These are phyloP conservation scores for Acrobasis repandana DNA, from an alignment of 2,888 invertebrate genomes.

Conservation along the genomic window DNA sequence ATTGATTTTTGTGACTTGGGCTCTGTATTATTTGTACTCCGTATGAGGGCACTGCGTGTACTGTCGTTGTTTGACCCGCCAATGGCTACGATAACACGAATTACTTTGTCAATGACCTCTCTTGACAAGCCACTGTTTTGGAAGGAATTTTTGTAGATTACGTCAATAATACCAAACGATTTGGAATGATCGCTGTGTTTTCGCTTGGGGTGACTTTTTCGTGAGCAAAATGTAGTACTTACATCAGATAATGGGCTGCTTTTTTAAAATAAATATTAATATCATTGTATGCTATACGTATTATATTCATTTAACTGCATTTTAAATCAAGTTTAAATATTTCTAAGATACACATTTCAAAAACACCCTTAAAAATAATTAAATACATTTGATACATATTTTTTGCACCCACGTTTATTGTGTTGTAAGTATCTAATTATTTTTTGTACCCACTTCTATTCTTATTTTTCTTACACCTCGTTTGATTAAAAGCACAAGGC, in stretches of 20 bases:
- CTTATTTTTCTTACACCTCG: too few species aligned
- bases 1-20: neutral
- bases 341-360: too few species aligned
- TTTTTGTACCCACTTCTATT: too few species aligned
- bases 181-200: neutral
- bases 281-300: too few species aligned
- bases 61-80: conserved; percentile 26
- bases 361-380: too few species aligned
- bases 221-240: neutral
- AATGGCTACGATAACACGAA: conserved; percentile 54
- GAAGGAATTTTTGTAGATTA: conserved; percentile 6
- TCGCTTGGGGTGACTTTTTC: neutral
- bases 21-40: neutral
- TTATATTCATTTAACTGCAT: too few species aligned
- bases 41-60: conserved; percentile 15
- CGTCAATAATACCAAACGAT: neutral
- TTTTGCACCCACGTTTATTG: too few species aligned
- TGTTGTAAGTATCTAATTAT: too few species aligned
- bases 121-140: neutral
- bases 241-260: neutral
- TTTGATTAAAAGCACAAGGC: too few species aligned
- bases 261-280: neutral
- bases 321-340: too few species aligned
- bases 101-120: conserved; percentile 45
- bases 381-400: too few species aligned